phyloP scores from a whole-genome alignment of 2,113 vertebrate genomes.

The Centropus unirufus region DNA sequence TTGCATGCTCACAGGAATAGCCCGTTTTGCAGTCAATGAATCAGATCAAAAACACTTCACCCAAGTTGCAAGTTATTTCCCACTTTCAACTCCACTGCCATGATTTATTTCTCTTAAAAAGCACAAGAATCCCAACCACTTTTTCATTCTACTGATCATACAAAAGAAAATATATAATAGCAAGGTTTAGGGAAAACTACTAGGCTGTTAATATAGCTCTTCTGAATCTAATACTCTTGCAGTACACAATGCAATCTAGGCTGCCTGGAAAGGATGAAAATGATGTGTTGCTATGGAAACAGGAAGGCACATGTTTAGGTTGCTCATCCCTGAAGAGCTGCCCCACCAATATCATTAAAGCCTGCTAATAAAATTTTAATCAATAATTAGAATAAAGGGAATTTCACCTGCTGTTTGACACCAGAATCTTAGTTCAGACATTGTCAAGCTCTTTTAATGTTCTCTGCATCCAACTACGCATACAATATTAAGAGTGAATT shows the following conservation, averaged over 20 bases:
- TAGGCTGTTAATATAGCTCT: constrained; percentile 41
- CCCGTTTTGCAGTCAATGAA: neutral
- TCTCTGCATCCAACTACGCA: neutral
- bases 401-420: constrained; percentile 38
- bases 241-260: constrained; percentile 60
- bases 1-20: neutral
- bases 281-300: constrained; percentile 76
- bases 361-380: constrained; percentile 65
- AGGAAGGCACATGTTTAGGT: constrained; percentile 65
- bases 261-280: constrained; percentile 71
- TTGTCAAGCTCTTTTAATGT: constrained; percentile 5
- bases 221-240: constrained; percentile 52
- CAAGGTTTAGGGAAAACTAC: neutral
- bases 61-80: neutral
- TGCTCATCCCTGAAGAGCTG: constrained; percentile 68
- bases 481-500: neutral
- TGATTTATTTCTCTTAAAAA: neutral
- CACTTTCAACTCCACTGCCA: neutral
- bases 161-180: neutral
- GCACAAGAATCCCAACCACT: neutral
- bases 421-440: neutral
- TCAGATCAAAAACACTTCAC: neutral
- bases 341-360: constrained; percentile 48
- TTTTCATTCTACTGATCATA: neutral
- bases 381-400: constrained; percentile 23